Base-by-base conservation (phyloP, 2,113 vertebrate genomes). In the Tenebrosternarchus preto region DNA sequence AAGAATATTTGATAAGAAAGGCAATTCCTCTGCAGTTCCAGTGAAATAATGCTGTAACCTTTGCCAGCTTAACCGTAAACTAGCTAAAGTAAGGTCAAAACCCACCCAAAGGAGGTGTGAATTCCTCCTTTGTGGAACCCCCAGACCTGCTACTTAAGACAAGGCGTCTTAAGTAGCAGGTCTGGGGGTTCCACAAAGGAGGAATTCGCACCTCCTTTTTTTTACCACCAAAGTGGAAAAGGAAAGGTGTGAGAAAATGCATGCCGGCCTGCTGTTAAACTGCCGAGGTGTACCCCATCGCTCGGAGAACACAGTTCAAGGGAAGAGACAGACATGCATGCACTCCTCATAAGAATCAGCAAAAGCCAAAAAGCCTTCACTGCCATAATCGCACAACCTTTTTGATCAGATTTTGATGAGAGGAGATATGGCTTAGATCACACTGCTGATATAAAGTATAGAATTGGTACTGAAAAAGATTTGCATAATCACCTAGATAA, bases 381-480 rank as follows among this genome's bases (percentile, higher is more conserved):
- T 55, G 53, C 2, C 53, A 55, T 22, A 50, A 15, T 50, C 8
- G 12, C 8, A 50, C 1, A 15, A 17, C 1, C 4, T 22, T 9
- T 1, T 22, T 73, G 11, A 74, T 72, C 70, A 72, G 70, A 72
- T 19, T 25, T 25, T 19, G 1, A 25, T 4, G 17, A 43, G 17
- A 63, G 16, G 22, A 50, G n/a, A 31, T 50, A 46, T 4, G 3
- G 11, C 39, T 9, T 46, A 46, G 9, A 46, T 50, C 43, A 50
- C 12, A 15, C 43, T 50, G 12, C 6, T 43, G 5, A 9, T 2
- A 43, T 5, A 43, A 9, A 43, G 39, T 50, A 53, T 0, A 53
- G 71, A 73, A 57, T 53, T 59, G 20, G n/a, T 60, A 17, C 55
- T 24, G 33, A 43, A 39, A 43, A 60, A 24, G 9, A 75, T 60